Evolutionary conservation across 2,113 vertebrate species (phyloP).

Genomic region (Campylomormyrus numenius): DNA sequence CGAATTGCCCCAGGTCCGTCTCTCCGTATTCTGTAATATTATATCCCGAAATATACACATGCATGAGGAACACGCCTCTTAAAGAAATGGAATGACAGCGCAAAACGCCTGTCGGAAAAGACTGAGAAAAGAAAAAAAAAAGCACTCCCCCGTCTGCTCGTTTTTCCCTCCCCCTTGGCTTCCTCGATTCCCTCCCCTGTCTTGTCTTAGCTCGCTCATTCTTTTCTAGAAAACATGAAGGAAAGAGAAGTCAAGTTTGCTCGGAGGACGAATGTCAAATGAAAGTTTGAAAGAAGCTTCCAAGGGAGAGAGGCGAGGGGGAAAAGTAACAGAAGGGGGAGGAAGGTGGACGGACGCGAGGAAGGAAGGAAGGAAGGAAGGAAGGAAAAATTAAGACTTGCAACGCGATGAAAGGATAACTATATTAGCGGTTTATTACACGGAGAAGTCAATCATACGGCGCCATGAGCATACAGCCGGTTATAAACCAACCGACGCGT

Average conservation of each 20-base stretch:
- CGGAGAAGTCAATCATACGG: neutral
- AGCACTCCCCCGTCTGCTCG: conserved; percentile 31
- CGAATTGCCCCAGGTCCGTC: neutral
- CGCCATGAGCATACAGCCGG: neutral
- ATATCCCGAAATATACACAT: conserved; percentile 11
- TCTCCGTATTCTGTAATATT: neutral
- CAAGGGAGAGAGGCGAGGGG: conserved; percentile 18
- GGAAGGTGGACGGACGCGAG: conserved; percentile 34
- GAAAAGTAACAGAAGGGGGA: conserved; percentile 20
- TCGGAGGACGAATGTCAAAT: conserved; percentile 31
- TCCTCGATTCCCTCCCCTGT: conserved; percentile 26
- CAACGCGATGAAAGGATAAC: conserved; percentile 20
- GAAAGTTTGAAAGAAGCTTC: conserved; percentile 37
- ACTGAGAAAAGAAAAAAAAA: conserved; percentile 26
- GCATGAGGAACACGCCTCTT: conserved; percentile 28
- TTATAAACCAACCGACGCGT: conserved; percentile 1
- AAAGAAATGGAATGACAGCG: conserved; percentile 25
- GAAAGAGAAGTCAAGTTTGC: conserved; percentile 28
- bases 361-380: conserved; percentile 36
- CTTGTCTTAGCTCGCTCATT: conserved; percentile 17
- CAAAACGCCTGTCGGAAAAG: conserved; percentile 25
- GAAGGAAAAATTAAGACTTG: conserved; percentile 28
- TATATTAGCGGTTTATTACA: neutral
- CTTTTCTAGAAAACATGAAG: conserved; percentile 40
- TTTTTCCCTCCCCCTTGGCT: conserved; percentile 23